Evolutionary conservation across 2,113 vertebrate species (phyloP), one percentile per base, ranked within the genome.

Genomic region (Passer domesticus): DNA sequence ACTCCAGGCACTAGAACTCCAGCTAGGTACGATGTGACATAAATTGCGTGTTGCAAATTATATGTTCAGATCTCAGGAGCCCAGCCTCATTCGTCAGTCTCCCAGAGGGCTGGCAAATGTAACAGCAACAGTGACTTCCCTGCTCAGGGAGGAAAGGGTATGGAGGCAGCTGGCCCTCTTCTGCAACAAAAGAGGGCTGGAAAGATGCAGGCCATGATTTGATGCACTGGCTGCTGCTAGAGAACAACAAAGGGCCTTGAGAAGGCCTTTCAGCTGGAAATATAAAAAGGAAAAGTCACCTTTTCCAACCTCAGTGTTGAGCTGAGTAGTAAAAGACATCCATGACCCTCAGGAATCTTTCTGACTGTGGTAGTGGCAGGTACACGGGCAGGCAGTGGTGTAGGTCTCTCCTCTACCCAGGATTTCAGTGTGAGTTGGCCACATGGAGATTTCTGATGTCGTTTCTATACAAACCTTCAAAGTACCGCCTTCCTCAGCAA

Each of bases 11-110:
- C 81, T 41, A 78, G 62, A 92, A 82, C 83, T 95, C 73, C 81
- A 89, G 92, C 87, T 85, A 68, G 87, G 77, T 66, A 43, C 14
- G 80, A 95, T 66, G 81, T 41, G 87, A 95, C 89, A 92, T 64
- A 97, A 95, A 96, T 89, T 89, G 74, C 11, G 3, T 69, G 49
- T 82, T 84, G 78, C 87, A 97, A 97, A 96, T 97, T 89, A 95
- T 37, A 95, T 31, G 87, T 89, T 97, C 74, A 27, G 92, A 91
- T 67, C 87, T 87, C 77, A 23, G 73, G 89, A 89, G 89, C 44
- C 13, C 76, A 79, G 66, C 73, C 72, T 79, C 91, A 64, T 53
- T 73, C 10, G 2, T 68, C 87, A 91, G 83, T 53, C 58, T 95
- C 81, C 87, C 74, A 69, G 46, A 68, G 89, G 83, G 66, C 73